Base-by-base conservation (phyloP, 2,797 vertebrate genomes). In the Helicolenus hilgendorfi region DNA sequence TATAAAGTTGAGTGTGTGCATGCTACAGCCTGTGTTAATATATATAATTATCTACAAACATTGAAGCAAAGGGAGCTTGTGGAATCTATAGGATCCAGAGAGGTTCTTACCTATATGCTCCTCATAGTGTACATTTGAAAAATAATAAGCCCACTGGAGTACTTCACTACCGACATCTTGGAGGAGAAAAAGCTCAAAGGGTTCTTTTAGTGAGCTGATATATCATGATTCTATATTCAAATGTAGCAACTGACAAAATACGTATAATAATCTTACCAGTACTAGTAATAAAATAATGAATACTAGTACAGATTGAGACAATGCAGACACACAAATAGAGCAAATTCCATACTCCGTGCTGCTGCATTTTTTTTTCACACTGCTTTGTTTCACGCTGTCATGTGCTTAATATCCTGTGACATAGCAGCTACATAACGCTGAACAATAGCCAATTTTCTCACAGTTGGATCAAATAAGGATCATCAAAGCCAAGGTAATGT, bases 381-480 rank as follows among this genome's bases (percentile, higher is more conserved):
- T n/a, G 49, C 71, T 89, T 89, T 73, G 55, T 79, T 82, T 27
- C 49, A 60, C 15, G 31, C 74, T 63, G 72, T 69, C 56, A 67
- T 65, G 31, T 74, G 79, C 59, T 83, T 77, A 64, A 81, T 84
- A 79, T 74, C 69, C 38, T 72, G 58, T 29, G 8, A 79, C 79
- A 65, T 53, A 67, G 69, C 63, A 2, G 18, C 70, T 53, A 72
- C 64, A 71, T 74, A 63, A 86, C 24, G 14, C 65, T 75, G 71
- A 85, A 81, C 72, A 82, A 91, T 15, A 45, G 55, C 9, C 85
- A 68, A 73, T 81, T 81, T 83, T 55, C 68, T 77, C 68, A 24
- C 81, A 69, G 83, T 64, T 35, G 27, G 65, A 86, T 83, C 31
- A 87, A 84, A 77, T 36, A 18, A 20, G 24, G 27, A 73, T 77